A percentile compares a stretch with the other conserved stretches of the same genome.
Conservation (phyloP, 2,888 invertebrate species). For the Sthenelais limicola region DNA sequence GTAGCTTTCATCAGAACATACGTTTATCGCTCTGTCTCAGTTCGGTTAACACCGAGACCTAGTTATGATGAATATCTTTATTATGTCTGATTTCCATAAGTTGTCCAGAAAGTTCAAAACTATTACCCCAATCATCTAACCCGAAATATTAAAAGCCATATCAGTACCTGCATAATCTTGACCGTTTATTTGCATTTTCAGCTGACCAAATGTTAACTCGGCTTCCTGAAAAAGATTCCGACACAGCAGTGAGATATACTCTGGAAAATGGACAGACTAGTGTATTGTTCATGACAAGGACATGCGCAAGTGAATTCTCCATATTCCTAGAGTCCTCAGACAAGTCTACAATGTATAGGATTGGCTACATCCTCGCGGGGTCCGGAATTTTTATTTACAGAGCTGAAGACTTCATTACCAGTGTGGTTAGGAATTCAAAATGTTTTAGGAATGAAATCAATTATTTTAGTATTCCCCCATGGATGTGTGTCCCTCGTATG, state of each 20-base stretch:
- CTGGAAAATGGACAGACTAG: not conserved
- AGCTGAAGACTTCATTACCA: not conserved
- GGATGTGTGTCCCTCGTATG: no score
- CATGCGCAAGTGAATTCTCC: not conserved
- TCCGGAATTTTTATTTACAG: constrained; percentile 13
- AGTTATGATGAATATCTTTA: no score
- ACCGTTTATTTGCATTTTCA: not conserved
- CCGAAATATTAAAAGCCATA: no score
- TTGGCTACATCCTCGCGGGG: not conserved
- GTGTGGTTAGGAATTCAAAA: constrained; percentile 7
- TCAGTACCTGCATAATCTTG: not conserved
- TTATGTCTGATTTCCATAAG: no score
- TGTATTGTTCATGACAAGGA: not conserved
- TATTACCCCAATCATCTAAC: no score
- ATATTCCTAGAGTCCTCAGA: not conserved
- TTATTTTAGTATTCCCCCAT: no score
- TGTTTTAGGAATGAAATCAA: no score
- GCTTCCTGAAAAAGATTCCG: not conserved
- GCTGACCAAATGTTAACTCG: not conserved
- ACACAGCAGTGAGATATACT: constrained; percentile 3
- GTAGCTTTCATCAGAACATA: no score
- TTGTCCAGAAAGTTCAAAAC: no score
- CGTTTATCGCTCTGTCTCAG: no score
- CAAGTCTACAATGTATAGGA: not conserved
- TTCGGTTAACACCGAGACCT: no score